Base-by-base conservation (phyloP, 2,113 vertebrate genomes). In the Gila orcuttii region DNA sequence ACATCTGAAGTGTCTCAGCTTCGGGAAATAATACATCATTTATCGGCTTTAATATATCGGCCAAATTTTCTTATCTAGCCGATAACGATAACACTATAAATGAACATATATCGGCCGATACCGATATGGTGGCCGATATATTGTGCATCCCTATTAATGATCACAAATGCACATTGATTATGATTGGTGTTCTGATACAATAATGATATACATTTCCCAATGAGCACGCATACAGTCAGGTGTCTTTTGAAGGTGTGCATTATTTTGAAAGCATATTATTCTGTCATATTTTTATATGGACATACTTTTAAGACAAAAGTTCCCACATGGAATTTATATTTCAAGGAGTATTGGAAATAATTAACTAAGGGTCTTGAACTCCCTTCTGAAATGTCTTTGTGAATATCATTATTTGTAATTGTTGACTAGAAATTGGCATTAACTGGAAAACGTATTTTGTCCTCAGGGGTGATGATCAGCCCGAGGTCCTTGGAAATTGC, bases 381-480 rank as follows among this genome's bases (percentile, higher is more conserved):
- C 21, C 68, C 21, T 39, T 71, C 33, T 71, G 28, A 62, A 62
- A 28, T 21, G 0, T 21, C 19, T 57, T 57, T 0, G 55, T 68
- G 28, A 68, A 68, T 68, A 33, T 8, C 1, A 0, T 1, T 68
- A 3, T 68, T 68, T 10, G 31, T 12, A 68, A 33, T 55, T 62
- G 8, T 25, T 62, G n/a, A 3, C 68, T 71, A 39, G 33, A 19
- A 36, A 69, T 36, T 9, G 17, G 15, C 17, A 69, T 19, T 69
- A 12, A 71, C 21, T 25, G 69, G 5, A 12, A 73, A n/a, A 42
- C 5, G 0, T 2, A 1, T n/a, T 83, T 23, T n/a, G 10, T 5
- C 52, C 31, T 6, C 76, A 98, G 97, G 97, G 90, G 92, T 98
- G 92, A 96, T 95, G 93, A 96, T 98, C 93, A 96, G 95, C 86